Evolutionary conservation across 2,888 invertebrate genomes (phyloP), one percentile per base, ranked within the genome.

Genomic region (Tuberolachnus salignus): DNA sequence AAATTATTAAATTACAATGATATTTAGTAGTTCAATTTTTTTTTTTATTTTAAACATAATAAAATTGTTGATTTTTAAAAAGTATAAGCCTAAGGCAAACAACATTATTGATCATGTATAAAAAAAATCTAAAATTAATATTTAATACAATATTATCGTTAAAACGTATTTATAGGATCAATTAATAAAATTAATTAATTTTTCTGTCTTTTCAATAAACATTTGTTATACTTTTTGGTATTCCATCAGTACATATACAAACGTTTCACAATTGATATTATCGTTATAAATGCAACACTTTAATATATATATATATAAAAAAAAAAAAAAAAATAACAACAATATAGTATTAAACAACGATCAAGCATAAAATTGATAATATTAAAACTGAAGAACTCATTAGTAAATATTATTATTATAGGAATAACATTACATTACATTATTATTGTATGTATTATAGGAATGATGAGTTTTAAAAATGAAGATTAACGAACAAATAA

Each of bases 1-100:
- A 64, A 11, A 73, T 73, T 51, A 61, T 51, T 34, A 49, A 63
- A 63, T 61, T 73, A 73, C 71, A 71, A 72, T 61, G 4, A 73
- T 53, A 51, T 64, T 64, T 64, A 64, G 42, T 64, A 64, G 13
- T 42, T 44, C 3, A n/a, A n/a, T n/a, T n/a, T n/a, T n/a, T n/a
- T n/a, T n/a, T n/a, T n/a, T 63, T 53, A 13, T 63, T 42, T 53
- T 19, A 51, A 19, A 13, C n/a, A 72, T 26, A 64, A n/a, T 73
- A 73, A 63, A 19, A 51, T 44, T 46, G 16, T 46, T 72, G n/a
- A 49, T 49, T 44, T 42, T 51, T 51, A 19, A 19, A n/a, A 61
- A 72, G 53, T 34, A 59, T 51, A 51, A 42, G 19, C 61, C 61
- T 73, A 63, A 51, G 63, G 42, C 72, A 42, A 73, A 42, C 19